Conservation (phyloP, 2,113 vertebrate genomes). For the Nasalis larvatus region DNA sequence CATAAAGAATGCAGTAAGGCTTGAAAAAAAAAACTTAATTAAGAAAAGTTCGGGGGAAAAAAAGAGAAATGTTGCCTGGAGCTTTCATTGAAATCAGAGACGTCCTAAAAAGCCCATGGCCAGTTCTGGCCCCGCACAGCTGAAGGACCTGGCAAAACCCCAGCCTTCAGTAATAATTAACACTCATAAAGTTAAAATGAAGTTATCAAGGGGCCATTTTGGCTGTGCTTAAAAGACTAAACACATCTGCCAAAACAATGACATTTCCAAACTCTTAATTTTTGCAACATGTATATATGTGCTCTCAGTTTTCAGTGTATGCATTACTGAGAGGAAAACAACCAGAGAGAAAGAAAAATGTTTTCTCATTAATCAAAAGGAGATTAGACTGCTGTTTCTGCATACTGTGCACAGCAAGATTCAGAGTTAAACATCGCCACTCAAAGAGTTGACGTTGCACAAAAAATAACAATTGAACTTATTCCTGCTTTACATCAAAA, state of each 20-base stretch:
- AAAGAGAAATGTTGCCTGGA: background rate
- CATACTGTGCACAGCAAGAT: background rate
- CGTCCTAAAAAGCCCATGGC: background rate
- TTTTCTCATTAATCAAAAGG: background rate
- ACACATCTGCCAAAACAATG: background rate
- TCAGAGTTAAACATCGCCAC: background rate
- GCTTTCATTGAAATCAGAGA: background rate
- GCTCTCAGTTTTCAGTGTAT: background rate
- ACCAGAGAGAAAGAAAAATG: background rate
- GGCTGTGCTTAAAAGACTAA: background rate
- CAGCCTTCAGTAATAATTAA: background rate
- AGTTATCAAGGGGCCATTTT: background rate
- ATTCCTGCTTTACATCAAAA: background rate
- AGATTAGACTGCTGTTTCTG: background rate
- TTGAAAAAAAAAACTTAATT: background rate
- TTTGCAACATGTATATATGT: background rate
- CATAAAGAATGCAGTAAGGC: background rate
- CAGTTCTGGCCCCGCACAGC: background rate
- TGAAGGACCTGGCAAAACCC: background rate
- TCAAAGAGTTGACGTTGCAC: background rate
- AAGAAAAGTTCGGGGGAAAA: background rate
- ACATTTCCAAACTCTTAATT: background rate
- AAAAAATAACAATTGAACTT: background rate
- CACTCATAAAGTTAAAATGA: background rate
- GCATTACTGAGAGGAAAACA: background rate